Percentiles rank a stretch among this genome's conserved stretches.
phyloP scores from a whole-genome alignment of 1,140 invertebrate species.

The Zaprionus kolodkinae region DNA sequence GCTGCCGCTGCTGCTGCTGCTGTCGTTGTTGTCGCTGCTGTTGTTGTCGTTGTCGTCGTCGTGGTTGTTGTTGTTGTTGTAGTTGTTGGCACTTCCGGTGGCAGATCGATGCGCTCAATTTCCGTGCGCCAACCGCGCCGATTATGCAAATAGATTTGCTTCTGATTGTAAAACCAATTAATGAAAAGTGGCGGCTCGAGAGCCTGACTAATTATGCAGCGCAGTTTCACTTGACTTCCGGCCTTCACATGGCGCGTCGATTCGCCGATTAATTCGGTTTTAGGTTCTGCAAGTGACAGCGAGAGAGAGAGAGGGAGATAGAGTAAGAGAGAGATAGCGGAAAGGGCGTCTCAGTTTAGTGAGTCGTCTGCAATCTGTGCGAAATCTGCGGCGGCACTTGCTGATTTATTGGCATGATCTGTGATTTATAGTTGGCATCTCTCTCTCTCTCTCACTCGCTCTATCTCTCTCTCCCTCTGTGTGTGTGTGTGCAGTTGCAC shows the following conservation, averaged over 20 bases:
- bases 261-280: conserved; percentile 87
- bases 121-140: conserved; percentile 81
- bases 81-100: conserved; percentile 68
- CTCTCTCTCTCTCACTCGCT: background rate
- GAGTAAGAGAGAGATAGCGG: conserved; percentile 8
- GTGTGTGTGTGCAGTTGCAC: conserved; percentile 16
- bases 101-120: conserved; percentile 84
- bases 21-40: conserved; percentile 25
- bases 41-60: conserved; percentile 34
- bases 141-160: conserved; percentile 84
- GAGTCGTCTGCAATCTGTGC: conserved; percentile 37
- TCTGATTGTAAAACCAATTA: conserved; percentile 87
- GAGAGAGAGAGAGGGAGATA: conserved; percentile 4
- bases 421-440: conserved; percentile 60
- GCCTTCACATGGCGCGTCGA: conserved; percentile 87
- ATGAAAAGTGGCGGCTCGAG: conserved; percentile 87
- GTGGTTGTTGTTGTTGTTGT: conserved; percentile 42
- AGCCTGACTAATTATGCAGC: conserved; percentile 87
- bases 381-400: conserved; percentile 47
- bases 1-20: conserved; percentile 38
- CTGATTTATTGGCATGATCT: conserved; percentile 70
- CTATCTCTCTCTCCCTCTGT: background rate
- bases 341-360: conserved; percentile 16
- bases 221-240: conserved; percentile 86
- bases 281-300: conserved; percentile 84